phyloP scores from a whole-genome alignment of 2,113 vertebrate genomes.

The Seriola dumerili region DNA sequence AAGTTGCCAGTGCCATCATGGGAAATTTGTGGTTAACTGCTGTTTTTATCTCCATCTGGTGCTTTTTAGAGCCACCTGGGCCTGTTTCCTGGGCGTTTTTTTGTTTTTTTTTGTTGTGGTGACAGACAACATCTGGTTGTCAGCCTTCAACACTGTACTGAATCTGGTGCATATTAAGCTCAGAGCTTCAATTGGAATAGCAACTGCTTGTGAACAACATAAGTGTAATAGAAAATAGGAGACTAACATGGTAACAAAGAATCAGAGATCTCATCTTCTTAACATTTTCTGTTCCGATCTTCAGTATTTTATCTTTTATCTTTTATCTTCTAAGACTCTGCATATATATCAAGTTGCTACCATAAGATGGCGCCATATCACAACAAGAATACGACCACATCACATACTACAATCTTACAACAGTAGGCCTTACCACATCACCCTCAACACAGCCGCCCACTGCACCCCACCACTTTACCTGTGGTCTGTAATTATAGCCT shows the following conservation, averaged over 20 bases:
- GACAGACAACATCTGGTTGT: constrained; percentile 53
- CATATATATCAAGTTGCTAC: not conserved
- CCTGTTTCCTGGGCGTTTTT: constrained; percentile 26
- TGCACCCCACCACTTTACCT: not conserved
- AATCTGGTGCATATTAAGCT: accelerated
- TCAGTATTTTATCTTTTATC: not conserved
- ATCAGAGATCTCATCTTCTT: not conserved
- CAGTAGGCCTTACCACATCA: not conserved
- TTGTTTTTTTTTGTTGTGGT: not conserved
- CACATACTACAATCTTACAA: not conserved
- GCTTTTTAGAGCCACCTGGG: constrained; percentile 28
- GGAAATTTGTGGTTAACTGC: constrained; percentile 4
- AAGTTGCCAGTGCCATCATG: not conserved
- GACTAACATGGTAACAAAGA: not conserved
- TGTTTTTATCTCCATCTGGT: constrained; percentile 48
- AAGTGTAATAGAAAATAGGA: not conserved
- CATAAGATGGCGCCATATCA: constrained; percentile 53
- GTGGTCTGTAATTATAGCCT: constrained; percentile 15
- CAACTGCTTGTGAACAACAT: not conserved
- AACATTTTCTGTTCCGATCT: not conserved
- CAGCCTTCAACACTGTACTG: constrained; percentile 3
- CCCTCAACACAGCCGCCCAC: not conserved
- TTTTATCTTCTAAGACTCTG: not conserved
- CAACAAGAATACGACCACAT: not conserved
- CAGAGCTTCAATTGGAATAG: not conserved